A percentile compares a stretch with the other conserved stretches of the same genome.
phyloP scores from a whole-genome alignment of 2,797 vertebrate species.

The Anguilla pacifica region DNA sequence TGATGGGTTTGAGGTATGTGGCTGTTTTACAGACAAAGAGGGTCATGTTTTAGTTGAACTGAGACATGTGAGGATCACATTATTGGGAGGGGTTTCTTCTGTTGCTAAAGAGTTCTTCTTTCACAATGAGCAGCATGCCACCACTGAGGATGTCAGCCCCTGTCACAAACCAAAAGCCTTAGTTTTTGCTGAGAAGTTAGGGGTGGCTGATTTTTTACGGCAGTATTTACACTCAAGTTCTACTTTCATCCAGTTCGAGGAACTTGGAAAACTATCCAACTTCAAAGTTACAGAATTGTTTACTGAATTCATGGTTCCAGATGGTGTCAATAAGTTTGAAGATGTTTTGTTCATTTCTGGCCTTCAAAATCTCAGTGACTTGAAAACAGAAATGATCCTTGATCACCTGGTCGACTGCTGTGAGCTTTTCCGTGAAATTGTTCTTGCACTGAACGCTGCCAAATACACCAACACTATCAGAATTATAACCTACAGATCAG shows the following conservation, averaged over 20 bases:
- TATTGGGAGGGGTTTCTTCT: slow-evolving; percentile 59
- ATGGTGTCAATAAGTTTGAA: too few species aligned
- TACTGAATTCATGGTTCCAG: slow-evolving; percentile 48
- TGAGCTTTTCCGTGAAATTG: too few species aligned
- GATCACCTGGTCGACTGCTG: too few species aligned
- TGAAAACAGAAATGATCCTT: too few species aligned
- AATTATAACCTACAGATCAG: too few species aligned
- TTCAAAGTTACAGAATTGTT: slow-evolving; percentile 50
- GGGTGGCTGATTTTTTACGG: slow-evolving; percentile 71
- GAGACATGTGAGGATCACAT: slow-evolving; percentile 71
- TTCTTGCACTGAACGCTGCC: too few species aligned
- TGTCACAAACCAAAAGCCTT: slow-evolving; percentile 65
- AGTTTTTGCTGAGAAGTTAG: slow-evolving; percentile 80
- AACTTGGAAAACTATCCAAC: slow-evolving; percentile 42
- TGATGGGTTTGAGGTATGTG: too few species aligned
- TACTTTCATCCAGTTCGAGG: slow-evolving; percentile 36
- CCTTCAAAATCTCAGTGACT: too few species aligned
- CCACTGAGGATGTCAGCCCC: slow-evolving; percentile 37
- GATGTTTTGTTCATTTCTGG: too few species aligned
- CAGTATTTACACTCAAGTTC: slow-evolving; percentile 67
- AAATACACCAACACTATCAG: too few species aligned
- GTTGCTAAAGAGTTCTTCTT: slow-evolving; percentile 70
- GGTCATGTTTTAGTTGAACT: slow-evolving; percentile 79
- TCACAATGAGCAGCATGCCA: slow-evolving; percentile 70
- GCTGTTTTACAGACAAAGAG: slow-evolving; percentile 76